Conservation (phyloP, 2,797 vertebrate genomes). For the Sciaenops ocellatus region DNA sequence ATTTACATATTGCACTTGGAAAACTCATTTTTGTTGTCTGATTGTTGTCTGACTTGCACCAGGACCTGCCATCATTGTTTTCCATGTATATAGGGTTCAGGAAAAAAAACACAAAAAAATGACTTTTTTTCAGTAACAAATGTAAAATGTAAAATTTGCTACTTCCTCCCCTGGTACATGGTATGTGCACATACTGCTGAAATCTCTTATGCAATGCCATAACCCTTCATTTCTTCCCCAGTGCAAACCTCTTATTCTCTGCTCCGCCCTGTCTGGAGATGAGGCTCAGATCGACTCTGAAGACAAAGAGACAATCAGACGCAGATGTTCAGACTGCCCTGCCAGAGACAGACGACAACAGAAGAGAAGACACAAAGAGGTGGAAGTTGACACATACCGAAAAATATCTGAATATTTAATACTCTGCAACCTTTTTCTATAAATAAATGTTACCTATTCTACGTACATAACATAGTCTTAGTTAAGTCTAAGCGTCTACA, state of each 20-base stretch:
- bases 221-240: not conserved
- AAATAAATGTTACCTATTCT: not conserved
- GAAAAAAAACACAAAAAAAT: not conserved
- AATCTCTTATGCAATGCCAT: not conserved
- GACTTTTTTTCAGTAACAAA: too few relatives aligned
- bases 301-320: constrained; percentile 17
- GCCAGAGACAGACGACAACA: not conserved
- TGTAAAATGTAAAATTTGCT: not conserved
- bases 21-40: not conserved
- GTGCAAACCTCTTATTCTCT: constrained; percentile 2
- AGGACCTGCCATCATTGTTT: not conserved
- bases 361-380: constrained; percentile 5
- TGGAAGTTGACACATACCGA: not conserved
- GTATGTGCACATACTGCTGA: not conserved
- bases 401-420: not conserved
- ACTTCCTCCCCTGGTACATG: not conserved
- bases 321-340: constrained; percentile 5
- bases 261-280: constrained; percentile 27
- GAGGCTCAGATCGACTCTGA: constrained; percentile 4
- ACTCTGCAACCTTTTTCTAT: not conserved
- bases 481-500: too few relatives aligned
- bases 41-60: too few relatives aligned
- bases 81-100: too few relatives aligned
- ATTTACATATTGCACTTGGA: not conserved
- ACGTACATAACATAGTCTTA: too few relatives aligned